Evolutionary conservation across 2,888 invertebrate genomes (phyloP).

Genomic region (Actias luna): DNA sequence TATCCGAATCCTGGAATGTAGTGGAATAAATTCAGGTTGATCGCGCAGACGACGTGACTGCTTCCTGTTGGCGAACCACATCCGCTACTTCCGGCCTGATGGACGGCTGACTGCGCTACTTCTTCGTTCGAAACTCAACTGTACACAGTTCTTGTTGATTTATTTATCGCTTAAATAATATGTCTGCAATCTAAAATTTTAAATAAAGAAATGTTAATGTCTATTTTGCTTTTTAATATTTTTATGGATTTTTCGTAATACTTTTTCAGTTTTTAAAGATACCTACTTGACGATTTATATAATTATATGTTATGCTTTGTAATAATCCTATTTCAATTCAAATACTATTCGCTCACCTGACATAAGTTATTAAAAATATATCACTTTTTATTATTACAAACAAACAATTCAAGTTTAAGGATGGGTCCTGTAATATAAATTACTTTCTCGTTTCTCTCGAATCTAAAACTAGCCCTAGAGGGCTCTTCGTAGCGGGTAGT

Average conservation of each 20-base stretch:
- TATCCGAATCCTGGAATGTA: conserved; percentile 32
- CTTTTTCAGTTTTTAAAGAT: too few relatives aligned
- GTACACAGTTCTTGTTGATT: neutral
- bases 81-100: conserved; percentile 41
- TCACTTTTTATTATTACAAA: neutral
- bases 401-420: neutral
- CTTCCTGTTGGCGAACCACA: conserved; percentile 44
- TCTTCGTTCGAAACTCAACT: conserved; percentile 5
- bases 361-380: neutral
- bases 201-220: neutral
- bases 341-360: too few relatives aligned
- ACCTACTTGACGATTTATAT: too few relatives aligned
- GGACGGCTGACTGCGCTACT: conserved; percentile 14
- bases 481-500: conserved; percentile 8
- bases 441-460: conserved; percentile 8
- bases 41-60: conserved; percentile 38
- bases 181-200: neutral
- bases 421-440: neutral
- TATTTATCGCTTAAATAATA: neutral
- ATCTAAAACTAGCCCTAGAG: conserved; percentile 16
- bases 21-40: conserved; percentile 36
- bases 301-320: too few relatives aligned
- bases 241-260: too few relatives aligned
- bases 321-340: too few relatives aligned
- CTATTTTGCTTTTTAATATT: too few relatives aligned